These are phyloP conservation scores for Melospiza melodia DNA, from an alignment of 2,113 vertebrate genomes.

Conservation along the genomic window DNA sequence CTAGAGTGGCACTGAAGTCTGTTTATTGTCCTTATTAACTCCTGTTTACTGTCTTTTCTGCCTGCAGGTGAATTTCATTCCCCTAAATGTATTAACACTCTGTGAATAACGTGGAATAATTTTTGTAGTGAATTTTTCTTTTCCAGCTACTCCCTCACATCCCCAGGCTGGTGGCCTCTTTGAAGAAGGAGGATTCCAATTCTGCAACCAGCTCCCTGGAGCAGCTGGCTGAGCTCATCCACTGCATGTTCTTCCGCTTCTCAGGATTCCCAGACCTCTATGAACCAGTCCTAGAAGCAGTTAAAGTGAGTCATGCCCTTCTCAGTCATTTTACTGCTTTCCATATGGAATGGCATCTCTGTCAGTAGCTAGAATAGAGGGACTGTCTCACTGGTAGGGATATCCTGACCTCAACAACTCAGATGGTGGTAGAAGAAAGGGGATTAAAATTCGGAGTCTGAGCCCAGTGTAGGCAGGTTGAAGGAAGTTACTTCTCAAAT, in stretches of 20 bases:
- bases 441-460: neutral
- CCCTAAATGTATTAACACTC: neutral
- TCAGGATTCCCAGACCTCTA: conserved; percentile 85
- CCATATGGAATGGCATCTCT: neutral
- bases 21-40: neutral
- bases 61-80: neutral
- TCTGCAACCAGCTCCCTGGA: conserved; percentile 76
- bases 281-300: conserved; percentile 78
- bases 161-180: conserved; percentile 75
- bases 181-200: conserved; percentile 80
- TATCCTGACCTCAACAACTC: neutral
- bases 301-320: conserved; percentile 71
- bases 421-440: neutral
- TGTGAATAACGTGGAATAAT: neutral
- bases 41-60: neutral
- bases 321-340: neutral
- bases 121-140: neutral
- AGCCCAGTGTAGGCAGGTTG: neutral
- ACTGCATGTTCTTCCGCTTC: conserved; percentile 85
- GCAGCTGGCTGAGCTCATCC: conserved; percentile 79
- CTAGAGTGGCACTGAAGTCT: neutral
- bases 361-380: neutral
- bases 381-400: neutral
- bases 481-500: neutral
- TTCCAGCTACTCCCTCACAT: conserved; percentile 81